phyloP scores from a whole-genome alignment of 2,113 vertebrate species.

The Plecturocebus donacophilus region DNA sequence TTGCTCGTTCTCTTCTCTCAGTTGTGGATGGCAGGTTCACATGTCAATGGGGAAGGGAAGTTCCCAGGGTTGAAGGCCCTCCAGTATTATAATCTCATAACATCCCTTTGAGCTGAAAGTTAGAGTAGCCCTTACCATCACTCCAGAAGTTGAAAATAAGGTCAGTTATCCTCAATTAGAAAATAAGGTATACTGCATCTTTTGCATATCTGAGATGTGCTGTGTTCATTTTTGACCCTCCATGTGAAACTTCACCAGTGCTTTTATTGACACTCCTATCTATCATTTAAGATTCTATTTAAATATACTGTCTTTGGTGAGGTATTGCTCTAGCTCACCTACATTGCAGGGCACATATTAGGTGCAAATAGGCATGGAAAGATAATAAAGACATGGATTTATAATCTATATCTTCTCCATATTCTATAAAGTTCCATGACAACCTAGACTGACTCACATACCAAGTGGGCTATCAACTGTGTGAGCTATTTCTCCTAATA shows the following conservation, averaged over 20 bases:
- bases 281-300: not conserved
- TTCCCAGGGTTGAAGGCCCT: not conserved
- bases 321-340: not conserved
- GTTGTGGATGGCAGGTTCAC: not conserved
- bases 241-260: not conserved
- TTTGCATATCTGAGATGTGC: not conserved
- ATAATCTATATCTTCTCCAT: not conserved
- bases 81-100: not conserved
- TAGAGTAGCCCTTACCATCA: not conserved
- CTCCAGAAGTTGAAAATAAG: not conserved
- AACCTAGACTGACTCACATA: not conserved
- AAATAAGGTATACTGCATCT: not conserved
- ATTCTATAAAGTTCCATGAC: not conserved
- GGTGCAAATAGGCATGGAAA: not conserved
- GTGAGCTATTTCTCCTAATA: not conserved
- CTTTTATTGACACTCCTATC: not conserved
- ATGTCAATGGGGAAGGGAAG: not conserved
- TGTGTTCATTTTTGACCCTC: not conserved
- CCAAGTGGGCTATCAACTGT: not conserved
- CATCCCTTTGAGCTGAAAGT: not conserved
- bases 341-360: not conserved
- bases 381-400: not conserved
- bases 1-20: not conserved
- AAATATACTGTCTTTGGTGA: not conserved
- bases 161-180: not conserved